Base-by-base conservation (phyloP, 1,140 invertebrate species). In the Diprion similis region DNA sequence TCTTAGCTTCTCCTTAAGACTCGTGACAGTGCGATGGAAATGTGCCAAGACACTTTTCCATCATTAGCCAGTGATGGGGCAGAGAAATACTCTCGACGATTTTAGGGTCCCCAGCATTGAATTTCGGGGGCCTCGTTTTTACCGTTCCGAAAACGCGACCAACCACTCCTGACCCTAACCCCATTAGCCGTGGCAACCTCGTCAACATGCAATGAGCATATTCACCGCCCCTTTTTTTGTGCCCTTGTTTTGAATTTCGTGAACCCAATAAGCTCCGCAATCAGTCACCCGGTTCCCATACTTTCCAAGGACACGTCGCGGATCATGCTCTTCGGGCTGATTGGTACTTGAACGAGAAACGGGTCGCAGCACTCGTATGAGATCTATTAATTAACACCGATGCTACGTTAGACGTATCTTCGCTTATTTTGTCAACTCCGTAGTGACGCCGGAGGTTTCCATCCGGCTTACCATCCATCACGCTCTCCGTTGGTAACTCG, bases 311-410 rank as follows among this genome's bases (percentile, higher is more conserved):
- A 59, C 11, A 59, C 11, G n/a, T 17, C 9, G 51, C 11, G 51
- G 51, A 17, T 59, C 51, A 59, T 59, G 7, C 11, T 59, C 9
- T 3, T 37, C 24, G 24, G 51, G 9, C 51, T 59, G 51, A 15
- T 59, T 4, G n/a, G n/a, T 59, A 59, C 9, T 59, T 59, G n/a
- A 9, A 9, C 11, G n/a, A 59, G 9, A 59, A 13, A 17, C n/a
- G 51, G 0, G 9, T 37, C 24, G 51, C n/a, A 17, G 51, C 8
- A 4, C 51, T 59, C 51, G 6, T 17, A 15, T 4, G n/a, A 59
- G n/a, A 59, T 59, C 51, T 59, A 59, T 59, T 59, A 59, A 59
- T 59, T 59, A 59, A 59, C 51, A 59, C 51, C 51, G 51, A 13
- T 15, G 51, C 11, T 59, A 15, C 8, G 51, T 13, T 37, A 37